phyloP scores from a whole-genome alignment of 2,888 invertebrate genomes.

The Cephus nigrinus region DNA sequence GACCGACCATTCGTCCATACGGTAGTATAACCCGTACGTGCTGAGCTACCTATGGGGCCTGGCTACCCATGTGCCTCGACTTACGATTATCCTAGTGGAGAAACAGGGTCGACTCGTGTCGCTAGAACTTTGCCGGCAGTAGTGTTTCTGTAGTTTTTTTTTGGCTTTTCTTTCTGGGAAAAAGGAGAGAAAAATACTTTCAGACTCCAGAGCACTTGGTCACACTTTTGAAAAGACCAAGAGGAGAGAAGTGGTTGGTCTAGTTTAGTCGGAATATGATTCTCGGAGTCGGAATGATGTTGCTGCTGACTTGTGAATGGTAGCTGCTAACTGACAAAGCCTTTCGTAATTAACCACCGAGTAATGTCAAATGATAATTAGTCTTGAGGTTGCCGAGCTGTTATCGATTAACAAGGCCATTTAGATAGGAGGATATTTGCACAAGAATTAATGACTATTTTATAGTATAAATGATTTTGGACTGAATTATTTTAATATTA shows the following conservation, averaged over 20 bases:
- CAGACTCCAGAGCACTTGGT: slow-evolving; percentile 50
- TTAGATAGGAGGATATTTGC: background rate
- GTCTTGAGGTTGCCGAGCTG: background rate
- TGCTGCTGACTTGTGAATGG: background rate
- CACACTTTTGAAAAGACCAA: slow-evolving; percentile 46
- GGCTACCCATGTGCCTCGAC: background rate
- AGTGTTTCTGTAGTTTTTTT: background rate
- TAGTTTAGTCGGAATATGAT: slow-evolving; percentile 49
- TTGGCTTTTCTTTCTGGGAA: background rate
- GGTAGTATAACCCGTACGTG: background rate
- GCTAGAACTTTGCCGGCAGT: background rate
- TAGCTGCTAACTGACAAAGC: background rate
- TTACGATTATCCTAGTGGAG: background rate
- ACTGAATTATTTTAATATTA: background rate
- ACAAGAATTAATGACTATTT: background rate
- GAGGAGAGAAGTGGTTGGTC: slow-evolving; percentile 49
- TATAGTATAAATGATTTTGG: background rate
- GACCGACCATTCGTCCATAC: background rate
- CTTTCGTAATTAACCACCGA: background rate
- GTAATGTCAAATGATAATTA: background rate
- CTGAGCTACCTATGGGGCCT: background rate
- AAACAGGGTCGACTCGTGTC: background rate
- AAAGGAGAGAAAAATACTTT: slow-evolving; percentile 13
- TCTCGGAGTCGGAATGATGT: slow-evolving; percentile 27
- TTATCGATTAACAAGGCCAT: background rate